Evolutionary conservation across 92 coral and sea anemone genomes (phyloP).

Genomic region (Porites evermanni): DNA sequence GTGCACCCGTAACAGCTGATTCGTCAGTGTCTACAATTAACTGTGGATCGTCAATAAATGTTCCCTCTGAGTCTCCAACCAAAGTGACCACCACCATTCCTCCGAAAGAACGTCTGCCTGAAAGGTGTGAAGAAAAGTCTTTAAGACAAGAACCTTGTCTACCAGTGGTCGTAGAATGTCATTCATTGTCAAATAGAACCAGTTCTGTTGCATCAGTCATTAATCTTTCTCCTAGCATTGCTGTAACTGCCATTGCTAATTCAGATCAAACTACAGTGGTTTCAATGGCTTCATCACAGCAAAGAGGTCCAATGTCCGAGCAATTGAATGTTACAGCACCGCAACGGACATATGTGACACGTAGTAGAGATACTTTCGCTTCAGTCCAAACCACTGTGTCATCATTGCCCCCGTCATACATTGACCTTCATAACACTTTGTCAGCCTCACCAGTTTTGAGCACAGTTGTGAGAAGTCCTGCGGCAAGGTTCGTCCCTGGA

Average conservation of each 20-base stretch:
- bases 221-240: neutral
- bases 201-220: neutral
- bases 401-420: neutral
- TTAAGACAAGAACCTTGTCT: neutral
- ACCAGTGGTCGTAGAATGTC: neutral
- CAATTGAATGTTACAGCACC: neutral
- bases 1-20: neutral
- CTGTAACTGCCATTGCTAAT: neutral
- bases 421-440: slow-evolving; percentile 2
- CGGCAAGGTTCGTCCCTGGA: neutral
- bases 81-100: neutral
- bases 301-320: slow-evolving; percentile 4
- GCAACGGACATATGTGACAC: neutral
- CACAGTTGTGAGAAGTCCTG: slow-evolving; percentile 8
- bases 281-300: neutral
- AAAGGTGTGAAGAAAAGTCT: neutral
- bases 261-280: neutral
- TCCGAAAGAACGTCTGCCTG: neutral
- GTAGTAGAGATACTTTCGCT: neutral
- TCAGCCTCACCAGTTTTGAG: slow-evolving; percentile 2
- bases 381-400: neutral
- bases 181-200: slow-evolving; percentile 16
- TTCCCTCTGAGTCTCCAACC: neutral
- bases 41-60: neutral
- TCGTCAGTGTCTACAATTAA: neutral